Base-by-base conservation (phyloP, 2,113 vertebrate genomes). In the Hemibagrus wyckioides region DNA sequence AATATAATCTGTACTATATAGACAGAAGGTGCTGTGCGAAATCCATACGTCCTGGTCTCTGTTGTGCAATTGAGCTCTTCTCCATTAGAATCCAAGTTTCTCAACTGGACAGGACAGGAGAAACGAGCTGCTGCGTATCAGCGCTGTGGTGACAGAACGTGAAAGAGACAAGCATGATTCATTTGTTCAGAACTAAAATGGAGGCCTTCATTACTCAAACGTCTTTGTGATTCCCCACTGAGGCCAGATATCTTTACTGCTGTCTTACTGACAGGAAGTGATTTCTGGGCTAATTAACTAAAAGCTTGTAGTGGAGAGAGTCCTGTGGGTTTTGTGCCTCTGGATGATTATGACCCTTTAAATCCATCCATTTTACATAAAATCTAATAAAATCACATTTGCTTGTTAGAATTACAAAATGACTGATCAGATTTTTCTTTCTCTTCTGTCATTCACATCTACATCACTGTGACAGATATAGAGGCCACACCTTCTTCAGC, bases 221-320 rank as follows among this genome's bases (percentile, higher is more conserved):
- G 76, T 79, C 48, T 79, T 28, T 33, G 76, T 79, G 76, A 52
- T n/a, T 77, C 75, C 44, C 44, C 28, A 21, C 28, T 30, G 76
- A 33, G 76, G 76, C 28, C 15, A 33, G 76, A 33, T 54, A 54
- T 56, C 50, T 21, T 80, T 21, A 54, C 48, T 33, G n/a, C 50
- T 11, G 50, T 56, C n/a, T 33, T 33, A 80, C 75, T 54, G 76
- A 36, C 59, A 65, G 33, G 76, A 84, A 84, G 63, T 88, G 73
- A 88, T 88, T 80, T 52, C 82, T 80, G 59, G 50, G 87, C 52
- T 65, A 80, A 76, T 88, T 88, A 88, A 52, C 33, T 69, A 84
- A 84, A 75, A 57, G 73, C 17, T 3, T 69, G 84, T 17, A 30
- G 82, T 50, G n/a, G 56, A 67, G 28, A 39, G 28, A 48, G 30